A percentile compares a stretch with the other conserved stretches of the same genome.
phyloP scores from a whole-genome alignment of 2,797 vertebrate species.

The Hemibagrus guttatus region DNA sequence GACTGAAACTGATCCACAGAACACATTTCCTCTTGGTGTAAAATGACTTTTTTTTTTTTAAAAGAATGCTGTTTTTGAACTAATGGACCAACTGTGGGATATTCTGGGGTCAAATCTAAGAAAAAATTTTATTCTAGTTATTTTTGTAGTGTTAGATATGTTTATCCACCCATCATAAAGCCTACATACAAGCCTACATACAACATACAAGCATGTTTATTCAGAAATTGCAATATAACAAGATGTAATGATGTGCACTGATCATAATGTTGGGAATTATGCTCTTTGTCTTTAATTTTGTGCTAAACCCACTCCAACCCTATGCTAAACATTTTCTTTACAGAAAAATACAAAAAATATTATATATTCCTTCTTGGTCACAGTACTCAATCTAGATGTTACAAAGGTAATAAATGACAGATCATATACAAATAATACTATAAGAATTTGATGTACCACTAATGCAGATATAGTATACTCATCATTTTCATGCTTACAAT shows the following conservation, averaged over 20 bases:
- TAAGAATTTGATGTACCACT: neutral
- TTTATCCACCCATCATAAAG: neutral
- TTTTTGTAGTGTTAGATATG: neutral
- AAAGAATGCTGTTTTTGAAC: neutral
- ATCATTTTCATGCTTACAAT: neutral
- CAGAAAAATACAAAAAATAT: neutral
- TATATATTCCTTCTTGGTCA: neutral
- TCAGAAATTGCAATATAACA: slow-evolving; percentile 46
- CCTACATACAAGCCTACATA: no score
- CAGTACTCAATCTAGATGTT: neutral
- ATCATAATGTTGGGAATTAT: neutral
- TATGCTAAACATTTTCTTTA: neutral
- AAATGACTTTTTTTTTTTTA: neutral
- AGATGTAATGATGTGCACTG: no score
- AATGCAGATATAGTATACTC: neutral
- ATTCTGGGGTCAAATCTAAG: neutral
- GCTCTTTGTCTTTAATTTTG: neutral
- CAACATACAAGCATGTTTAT: neutral
- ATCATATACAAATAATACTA: neutral
- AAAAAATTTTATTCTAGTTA: neutral
- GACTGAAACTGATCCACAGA: neutral
- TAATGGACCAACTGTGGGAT: neutral
- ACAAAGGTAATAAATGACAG: neutral
- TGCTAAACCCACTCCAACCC: neutral
- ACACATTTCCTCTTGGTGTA: neutral